phyloP scores from a whole-genome alignment of 30 jellyfish, hydroid and myxozoan genomes.

The Aurelia aurita region DNA sequence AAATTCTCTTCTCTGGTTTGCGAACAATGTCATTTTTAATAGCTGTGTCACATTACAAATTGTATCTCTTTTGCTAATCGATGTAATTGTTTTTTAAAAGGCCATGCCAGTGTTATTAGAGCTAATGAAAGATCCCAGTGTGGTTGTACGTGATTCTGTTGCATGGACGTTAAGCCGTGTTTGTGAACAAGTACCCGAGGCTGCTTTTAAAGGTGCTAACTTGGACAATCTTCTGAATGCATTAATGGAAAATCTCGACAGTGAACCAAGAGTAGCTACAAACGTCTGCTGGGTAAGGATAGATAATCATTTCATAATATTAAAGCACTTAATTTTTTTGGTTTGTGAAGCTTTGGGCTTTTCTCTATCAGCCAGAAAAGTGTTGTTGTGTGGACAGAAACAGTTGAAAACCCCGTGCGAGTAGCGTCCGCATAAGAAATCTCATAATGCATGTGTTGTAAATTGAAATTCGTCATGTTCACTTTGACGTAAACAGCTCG shows the following conservation, averaged over 20 bases:
- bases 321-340: no score
- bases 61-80: background rate
- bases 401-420: no score
- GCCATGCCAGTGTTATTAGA: constrained; percentile 85
- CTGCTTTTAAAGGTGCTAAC: constrained; percentile 78
- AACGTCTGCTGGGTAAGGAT: constrained; percentile 97
- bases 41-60: background rate
- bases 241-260: constrained; percentile 80
- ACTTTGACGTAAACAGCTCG: no score
- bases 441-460: no score
- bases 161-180: constrained; percentile 97
- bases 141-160: constrained; percentile 91
- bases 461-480: no score
- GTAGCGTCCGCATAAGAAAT: no score
- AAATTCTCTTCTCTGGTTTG: no score
- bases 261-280: constrained; percentile 99
- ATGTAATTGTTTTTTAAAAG: constrained; percentile 28
- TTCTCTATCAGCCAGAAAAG: no score
- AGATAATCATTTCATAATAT: no score
- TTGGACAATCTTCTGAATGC: constrained; percentile 81
- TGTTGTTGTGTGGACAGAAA: no score
- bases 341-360: no score
- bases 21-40: no score
- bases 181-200: constrained; percentile 98
- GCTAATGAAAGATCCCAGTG: constrained; percentile 90